Evolutionary conservation across 2,797 vertebrate genomes (phyloP).

Genomic region (Strix occidentalis): DNA sequence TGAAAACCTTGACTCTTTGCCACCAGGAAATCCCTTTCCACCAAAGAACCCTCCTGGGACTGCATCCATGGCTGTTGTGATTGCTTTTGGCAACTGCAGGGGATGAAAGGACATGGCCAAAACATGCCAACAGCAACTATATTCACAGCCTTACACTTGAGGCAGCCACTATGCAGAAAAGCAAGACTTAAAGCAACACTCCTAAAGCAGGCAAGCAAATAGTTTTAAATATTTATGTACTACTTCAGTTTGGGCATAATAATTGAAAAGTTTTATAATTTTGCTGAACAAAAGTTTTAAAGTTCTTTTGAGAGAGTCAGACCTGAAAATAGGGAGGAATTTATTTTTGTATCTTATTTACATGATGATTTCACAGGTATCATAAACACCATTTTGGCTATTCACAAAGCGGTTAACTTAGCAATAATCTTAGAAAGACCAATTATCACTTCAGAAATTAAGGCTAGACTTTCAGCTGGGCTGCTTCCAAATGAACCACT

Average conservation of each 20-base stretch:
- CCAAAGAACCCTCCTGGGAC: background rate
- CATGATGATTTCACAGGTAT: background rate
- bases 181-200: background rate
- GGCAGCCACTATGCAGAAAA: background rate
- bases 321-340: background rate
- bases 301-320: background rate
- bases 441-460: background rate
- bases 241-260: background rate
- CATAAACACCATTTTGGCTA: background rate
- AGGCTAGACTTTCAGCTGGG: background rate
- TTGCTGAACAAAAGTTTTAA: background rate
- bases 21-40: conserved; percentile 6
- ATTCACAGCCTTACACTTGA: background rate
- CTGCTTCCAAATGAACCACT: background rate
- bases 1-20: background rate
- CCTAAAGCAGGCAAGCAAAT: background rate
- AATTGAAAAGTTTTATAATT: background rate
- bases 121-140: rapidly evolving
- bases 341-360: background rate
- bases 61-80: background rate
- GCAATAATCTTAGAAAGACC: background rate
- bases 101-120: background rate
- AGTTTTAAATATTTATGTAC: background rate
- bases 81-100: background rate
- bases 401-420: background rate